Base-by-base conservation (phyloP, 2,113 vertebrate species). In the Romanogobio albipinnatus region DNA sequence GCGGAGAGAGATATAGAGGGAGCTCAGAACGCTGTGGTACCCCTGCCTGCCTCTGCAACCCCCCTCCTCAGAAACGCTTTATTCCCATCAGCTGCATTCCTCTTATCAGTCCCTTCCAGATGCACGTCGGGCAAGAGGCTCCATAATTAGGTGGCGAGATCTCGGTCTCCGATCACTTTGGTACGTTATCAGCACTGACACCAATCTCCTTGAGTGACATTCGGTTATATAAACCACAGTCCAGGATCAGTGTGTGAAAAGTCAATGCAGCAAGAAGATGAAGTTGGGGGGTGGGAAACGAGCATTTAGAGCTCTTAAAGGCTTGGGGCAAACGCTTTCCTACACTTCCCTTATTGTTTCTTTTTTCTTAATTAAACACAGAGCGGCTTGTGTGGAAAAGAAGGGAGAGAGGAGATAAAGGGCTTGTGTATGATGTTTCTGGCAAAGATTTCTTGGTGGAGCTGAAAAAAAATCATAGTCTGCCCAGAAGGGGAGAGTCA, bases 171-270 rank as follows among this genome's bases (percentile, higher is more conserved):
- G 88, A 92, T 86, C 74, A 81, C 75, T 80, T 76, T 89, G 84
- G 85, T n/a, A 9, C 79, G 85, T 90, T 92, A 92, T 92, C 91
- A 66, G 84, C 39, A 62, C n/a, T 84, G 90, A 91, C 86, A 89
- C 43, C 81, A 83, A 56, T 91, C 84, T 90, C 36, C 86, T 75
- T 62, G 86, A 83, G 80, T 87, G 90, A 91, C 82, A 90, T 90
- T 88, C 85, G 81, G 71, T 84, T 89, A 2, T 33, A 89, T 84
- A 86, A 87, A 84, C 83, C 89, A 58, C 29, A 26, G 88, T 84
- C 82, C 9, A 56, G 86, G 86, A 88, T 90, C 88, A 83, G 74
- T 68, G 53, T 39, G 49, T 29, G 59, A 88, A 87, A 89, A 90
- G 89, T 89, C 89, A 90, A 89, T 88, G 83, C 73, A 78, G 81